A percentile compares a stretch with the other conserved stretches of the same genome.
Conservation (phyloP, 2,113 vertebrate species). For the Aleadryas rufinucha region DNA sequence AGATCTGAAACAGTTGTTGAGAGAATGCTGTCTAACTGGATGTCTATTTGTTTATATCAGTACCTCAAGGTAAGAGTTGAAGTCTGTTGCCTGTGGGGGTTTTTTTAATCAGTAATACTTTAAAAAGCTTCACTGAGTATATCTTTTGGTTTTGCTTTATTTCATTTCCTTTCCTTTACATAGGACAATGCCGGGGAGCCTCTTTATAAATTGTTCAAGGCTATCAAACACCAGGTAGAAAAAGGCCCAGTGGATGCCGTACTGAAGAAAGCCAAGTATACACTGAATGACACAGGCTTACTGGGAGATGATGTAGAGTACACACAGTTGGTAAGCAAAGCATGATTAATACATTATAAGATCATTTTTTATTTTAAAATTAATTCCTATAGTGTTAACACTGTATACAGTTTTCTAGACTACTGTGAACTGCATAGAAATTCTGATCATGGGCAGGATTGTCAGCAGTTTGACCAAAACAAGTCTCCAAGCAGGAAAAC, state of each 20-base stretch:
- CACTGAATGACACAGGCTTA: slow-evolving; percentile 92
- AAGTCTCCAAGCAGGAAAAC: background rate
- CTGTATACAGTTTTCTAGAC: background rate
- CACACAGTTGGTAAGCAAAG: slow-evolving; percentile 79
- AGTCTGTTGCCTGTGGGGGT: background rate
- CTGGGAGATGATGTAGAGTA: slow-evolving; percentile 96
- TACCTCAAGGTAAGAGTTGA: slow-evolving; percentile 86
- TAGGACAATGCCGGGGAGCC: slow-evolving; percentile 94
- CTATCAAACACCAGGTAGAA: slow-evolving; percentile 96
- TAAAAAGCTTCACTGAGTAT: background rate
- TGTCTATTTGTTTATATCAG: slow-evolving; percentile 98
- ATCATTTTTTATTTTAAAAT: background rate
- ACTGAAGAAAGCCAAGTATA: slow-evolving; percentile 96
- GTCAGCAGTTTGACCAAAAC: background rate
- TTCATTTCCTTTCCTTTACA: background rate
- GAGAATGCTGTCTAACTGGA: slow-evolving; percentile 99
- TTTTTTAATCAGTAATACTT: background rate
- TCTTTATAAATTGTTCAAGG: slow-evolving; percentile 94
- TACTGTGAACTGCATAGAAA: background rate
- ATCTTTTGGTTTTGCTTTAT: background rate
- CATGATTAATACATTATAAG: background rate
- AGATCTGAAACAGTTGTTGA: slow-evolving; percentile 98
- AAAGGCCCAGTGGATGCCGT: slow-evolving; percentile 94
- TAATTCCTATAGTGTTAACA: background rate
- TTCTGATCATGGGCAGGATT: background rate